Base-by-base conservation (phyloP, 2,113 vertebrate species). In the Neolamprologus cancellatus region DNA sequence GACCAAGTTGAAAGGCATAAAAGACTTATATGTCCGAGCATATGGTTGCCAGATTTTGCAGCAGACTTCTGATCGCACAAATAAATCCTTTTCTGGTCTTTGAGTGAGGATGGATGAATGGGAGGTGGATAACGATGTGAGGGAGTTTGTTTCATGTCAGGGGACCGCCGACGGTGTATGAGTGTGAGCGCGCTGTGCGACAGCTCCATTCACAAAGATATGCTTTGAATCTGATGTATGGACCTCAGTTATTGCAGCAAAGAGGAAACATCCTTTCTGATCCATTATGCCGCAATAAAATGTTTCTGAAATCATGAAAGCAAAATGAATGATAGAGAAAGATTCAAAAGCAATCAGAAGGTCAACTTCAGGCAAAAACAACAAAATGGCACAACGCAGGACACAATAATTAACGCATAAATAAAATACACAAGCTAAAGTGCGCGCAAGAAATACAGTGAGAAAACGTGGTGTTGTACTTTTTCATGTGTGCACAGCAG, bases 11-110 rank as follows among this genome's bases (percentile, higher is more conserved):
- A 91, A 90, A 92, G 64, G 84, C 84, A 91, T 85, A 85, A 93
- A 90, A 81, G 86, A 83, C 88, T 83, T 84, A 86, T 74, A 71
- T 55, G 39, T 90, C 76, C 64, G 36, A 76, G 71, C 93, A 95
- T 95, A 79, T 94, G 95, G 92, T 34, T 69, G 15, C 91, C 95
- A 95, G 92, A 95, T 92, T 76, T 87, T 91, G 89, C 74, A 50
- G 78, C 82, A 90, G 89, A 94, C 81, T 87, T 83, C 48, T 17
- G 71, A 93, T 86, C 59, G 25, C 80, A 90, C 84, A 94, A 88
- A 92, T 89, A 64, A 81, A 89, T 91, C 61, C 81, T 83, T 93
- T 87, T 87, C 84, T 91, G 87, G 23, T 81, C 71, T 85, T 57
- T 71, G 48, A 79, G 64, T 7, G 46, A 36, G 78, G 64, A 82